Conservation (phyloP, 2,113 vertebrate genomes). For the Ptychochromis oligacanthus region DNA sequence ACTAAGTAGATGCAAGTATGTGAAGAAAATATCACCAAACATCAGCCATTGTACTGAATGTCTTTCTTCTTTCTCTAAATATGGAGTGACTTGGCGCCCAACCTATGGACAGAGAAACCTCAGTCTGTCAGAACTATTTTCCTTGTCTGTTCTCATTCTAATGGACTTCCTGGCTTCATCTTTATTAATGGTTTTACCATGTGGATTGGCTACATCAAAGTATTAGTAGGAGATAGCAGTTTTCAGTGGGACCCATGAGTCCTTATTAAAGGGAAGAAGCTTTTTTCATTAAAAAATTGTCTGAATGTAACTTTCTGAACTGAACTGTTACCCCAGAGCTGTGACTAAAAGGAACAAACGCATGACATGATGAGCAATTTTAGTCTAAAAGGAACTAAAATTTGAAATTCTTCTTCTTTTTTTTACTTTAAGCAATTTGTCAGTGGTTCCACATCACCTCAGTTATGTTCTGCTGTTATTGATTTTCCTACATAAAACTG, state of each 20-base stretch:
- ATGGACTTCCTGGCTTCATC: background rate
- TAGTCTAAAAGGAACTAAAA: background rate
- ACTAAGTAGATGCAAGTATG: background rate
- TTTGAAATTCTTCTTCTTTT: background rate
- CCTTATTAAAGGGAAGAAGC: background rate
- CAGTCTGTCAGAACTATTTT: background rate
- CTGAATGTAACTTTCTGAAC: slow-evolving; percentile 6
- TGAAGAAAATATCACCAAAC: background rate
- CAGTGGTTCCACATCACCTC: background rate
- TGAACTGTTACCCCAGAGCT: background rate
- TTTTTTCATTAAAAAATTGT: background rate
- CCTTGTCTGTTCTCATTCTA: background rate
- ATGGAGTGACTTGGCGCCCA: background rate
- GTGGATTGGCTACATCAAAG: slow-evolving; percentile 1
- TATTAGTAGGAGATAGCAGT: background rate
- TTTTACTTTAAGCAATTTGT: background rate
- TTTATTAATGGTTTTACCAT: slow-evolving; percentile 17
- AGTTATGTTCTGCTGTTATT: background rate
- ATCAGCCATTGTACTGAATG: background rate
- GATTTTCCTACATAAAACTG: background rate
- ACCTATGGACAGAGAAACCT: slow-evolving; percentile 15
- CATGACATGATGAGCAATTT: background rate
- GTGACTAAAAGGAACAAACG: background rate
- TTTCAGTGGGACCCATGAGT: background rate
- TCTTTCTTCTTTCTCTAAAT: background rate